These are phyloP conservation scores for Ceratosolen solmsi DNA, from an alignment of 1,140 invertebrate genomes.

Conservation along the genomic window DNA sequence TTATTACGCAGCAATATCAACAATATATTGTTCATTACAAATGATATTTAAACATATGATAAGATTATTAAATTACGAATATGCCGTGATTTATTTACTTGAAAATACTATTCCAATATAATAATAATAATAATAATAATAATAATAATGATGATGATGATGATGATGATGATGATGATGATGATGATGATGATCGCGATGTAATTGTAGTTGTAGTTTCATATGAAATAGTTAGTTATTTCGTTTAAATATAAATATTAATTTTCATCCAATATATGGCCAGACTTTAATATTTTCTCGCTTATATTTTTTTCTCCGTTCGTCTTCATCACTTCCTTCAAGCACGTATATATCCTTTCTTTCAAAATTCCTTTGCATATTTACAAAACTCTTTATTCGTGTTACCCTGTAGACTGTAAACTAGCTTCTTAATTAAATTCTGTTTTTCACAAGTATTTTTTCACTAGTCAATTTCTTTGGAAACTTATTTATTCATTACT, in stretches of 20 bases:
- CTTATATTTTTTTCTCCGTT: background rate
- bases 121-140: too few relatives aligned
- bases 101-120: too few relatives aligned
- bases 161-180: too few relatives aligned
- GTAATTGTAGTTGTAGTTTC: too few relatives aligned
- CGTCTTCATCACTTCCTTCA: background rate
- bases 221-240: too few relatives aligned
- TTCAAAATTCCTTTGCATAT: conserved; percentile 14
- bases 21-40: too few relatives aligned
- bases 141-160: too few relatives aligned
- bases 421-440: conserved; percentile 27
- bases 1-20: too few relatives aligned
- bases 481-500: conserved; percentile 33
- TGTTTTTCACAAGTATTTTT: background rate
- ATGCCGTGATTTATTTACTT: too few relatives aligned
- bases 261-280: background rate
- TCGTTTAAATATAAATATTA: background rate
- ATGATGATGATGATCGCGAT: too few relatives aligned
- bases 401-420: conserved; percentile 2
- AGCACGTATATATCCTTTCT: conserved; percentile 3
- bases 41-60: too few relatives aligned
- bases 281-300: conserved; percentile 8
- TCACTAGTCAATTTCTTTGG: conserved; percentile 17
- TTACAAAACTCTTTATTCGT: conserved; percentile 23
- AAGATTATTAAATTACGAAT: too few relatives aligned